Conservation (phyloP, 2,113 vertebrate genomes). For the Pachycephala philippinensis region DNA sequence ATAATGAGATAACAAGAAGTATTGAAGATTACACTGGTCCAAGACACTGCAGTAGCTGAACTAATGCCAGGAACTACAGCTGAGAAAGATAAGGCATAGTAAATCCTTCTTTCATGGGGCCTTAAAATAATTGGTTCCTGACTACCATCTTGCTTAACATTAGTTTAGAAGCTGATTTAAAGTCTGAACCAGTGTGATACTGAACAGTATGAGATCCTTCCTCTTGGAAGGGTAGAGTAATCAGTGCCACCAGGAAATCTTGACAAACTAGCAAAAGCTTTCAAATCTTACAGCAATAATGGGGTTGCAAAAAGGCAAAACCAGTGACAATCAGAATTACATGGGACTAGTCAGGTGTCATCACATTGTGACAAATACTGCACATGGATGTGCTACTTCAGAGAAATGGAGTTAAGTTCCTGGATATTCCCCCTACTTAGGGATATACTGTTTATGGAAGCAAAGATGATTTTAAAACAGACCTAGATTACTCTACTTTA, state of each 20-base stretch:
- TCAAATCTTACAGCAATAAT: not conserved
- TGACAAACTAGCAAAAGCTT: not conserved
- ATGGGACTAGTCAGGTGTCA: not conserved
- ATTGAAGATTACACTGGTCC: not conserved
- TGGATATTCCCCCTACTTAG: not conserved
- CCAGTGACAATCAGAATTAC: not conserved
- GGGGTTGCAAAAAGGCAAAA: not conserved
- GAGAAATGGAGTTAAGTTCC: not conserved
- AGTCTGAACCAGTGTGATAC: not conserved
- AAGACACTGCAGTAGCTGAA: not conserved
- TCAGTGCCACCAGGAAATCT: not conserved
- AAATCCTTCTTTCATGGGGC: not conserved
- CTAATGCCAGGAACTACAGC: not conserved
- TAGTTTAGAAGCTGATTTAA: not conserved
- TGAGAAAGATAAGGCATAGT: not conserved
- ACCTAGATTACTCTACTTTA: not conserved
- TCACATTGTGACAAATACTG: not conserved
- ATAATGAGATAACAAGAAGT: not conserved
- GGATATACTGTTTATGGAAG: not conserved
- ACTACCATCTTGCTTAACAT: not conserved
- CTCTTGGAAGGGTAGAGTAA: not conserved
- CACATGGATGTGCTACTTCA: not conserved
- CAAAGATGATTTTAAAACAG: not conserved
- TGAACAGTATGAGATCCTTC: not conserved
- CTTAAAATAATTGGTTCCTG: constrained; percentile 7